Evolutionary conservation across 2,113 vertebrate genomes (phyloP), one percentile per base, ranked within the genome.

Genomic region (Urocolius indicus): DNA sequence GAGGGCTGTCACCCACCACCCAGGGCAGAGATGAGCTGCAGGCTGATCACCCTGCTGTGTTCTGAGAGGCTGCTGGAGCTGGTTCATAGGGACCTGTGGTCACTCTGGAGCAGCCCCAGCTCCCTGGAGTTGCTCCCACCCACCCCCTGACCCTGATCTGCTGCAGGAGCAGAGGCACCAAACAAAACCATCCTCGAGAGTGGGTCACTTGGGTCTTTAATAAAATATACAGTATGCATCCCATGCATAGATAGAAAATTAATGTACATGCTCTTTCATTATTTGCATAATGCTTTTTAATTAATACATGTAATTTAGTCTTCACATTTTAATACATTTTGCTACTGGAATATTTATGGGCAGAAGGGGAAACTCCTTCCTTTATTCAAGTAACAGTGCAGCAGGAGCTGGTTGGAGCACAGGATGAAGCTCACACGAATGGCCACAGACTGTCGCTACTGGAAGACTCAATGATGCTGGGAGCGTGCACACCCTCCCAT

Each of bases 191-290:
- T 62, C 34, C 9, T 68, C 78, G 68, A 51, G 41, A 68, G 79
- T 16, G 48, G 93, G 85, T 96, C 86, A 58, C 67, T 54, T 59
- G 81, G 52, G 69, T 95, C 92, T 97, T 97, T 97, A 97, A 95
- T 97, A 97, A 97, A 97, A 97, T 97, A 96, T 95, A 94, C 92
- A 93, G 75, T 97, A 94, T 97, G 97, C 93, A 92, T 95, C 81
- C 90, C 96, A 97, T 97, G 96, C 97, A 97, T 96, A 96, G 94
- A 96, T 97, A 97, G 91, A 97, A 97, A 97, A 97, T 94, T 94
- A 88, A 87, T 97, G 84, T 96, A 96, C 96, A 97, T 97, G 95
- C 95, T 96, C 65, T 87, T 80, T 85, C 76, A 85, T 95, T 88
- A 81, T 94, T 97, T 97, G 96, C 96, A 96, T 97, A 97, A 97